Evolutionary conservation across 2,888 invertebrate species (phyloP).

Genomic region (Ischnus inquisitorius): DNA sequence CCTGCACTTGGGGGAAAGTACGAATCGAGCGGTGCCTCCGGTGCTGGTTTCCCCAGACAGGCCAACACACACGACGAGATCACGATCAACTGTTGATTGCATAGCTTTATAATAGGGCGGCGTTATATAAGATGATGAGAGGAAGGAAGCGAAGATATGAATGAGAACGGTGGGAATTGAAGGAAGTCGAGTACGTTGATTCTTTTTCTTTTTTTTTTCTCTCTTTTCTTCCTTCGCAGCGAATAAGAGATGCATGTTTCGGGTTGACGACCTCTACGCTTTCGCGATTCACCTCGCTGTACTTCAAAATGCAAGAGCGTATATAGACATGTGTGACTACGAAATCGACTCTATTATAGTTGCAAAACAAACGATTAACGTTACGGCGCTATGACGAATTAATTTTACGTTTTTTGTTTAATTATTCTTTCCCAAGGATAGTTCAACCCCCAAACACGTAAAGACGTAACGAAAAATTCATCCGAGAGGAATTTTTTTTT

Average conservation of each 20-base stretch:
- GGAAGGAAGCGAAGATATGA: constrained; percentile 3
- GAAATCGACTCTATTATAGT: constrained; percentile 12
- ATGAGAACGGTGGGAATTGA: background rate
- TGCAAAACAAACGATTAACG: background rate
- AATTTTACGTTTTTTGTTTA: background rate
- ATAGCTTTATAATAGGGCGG: constrained; percentile 1
- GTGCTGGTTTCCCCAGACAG: constrained; percentile 84
- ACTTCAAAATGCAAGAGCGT: background rate
- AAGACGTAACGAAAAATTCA: no score
- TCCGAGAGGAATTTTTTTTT: no score
- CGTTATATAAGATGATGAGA: constrained; percentile 1
- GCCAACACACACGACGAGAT: constrained; percentile 71
- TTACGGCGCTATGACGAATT: background rate
- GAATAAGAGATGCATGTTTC: constrained; percentile 11
- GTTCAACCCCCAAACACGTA: no score
- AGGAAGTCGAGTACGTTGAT: background rate
- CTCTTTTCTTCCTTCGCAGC: background rate
- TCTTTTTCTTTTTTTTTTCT: background rate
- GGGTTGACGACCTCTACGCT: constrained; percentile 68
- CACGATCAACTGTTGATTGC: constrained; percentile 71
- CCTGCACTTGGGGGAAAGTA: constrained; percentile 85
- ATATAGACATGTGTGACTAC: background rate
- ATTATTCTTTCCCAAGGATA: background rate
- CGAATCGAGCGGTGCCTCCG: constrained; percentile 86
- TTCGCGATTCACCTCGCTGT: constrained; percentile 60